These are phyloP conservation scores for Bursaphelenchus mucronatus DNA, from an alignment of 1,140 invertebrate genomes.

Conservation along the genomic window DNA sequence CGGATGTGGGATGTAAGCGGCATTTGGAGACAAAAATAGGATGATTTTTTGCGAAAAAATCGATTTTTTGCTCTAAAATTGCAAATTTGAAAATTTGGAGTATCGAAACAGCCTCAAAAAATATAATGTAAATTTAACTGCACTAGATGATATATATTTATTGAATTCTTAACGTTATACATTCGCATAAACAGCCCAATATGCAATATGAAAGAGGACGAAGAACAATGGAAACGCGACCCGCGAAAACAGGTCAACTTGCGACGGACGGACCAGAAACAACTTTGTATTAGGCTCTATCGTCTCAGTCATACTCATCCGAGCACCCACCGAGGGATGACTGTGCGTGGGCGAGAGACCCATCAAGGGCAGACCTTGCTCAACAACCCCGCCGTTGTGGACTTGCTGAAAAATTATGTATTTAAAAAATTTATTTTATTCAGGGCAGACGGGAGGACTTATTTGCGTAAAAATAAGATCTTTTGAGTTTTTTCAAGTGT, in stretches of 20 bases:
- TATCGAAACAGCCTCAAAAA: too few relatives aligned
- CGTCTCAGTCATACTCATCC: conserved; percentile 22
- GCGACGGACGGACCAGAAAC: conserved; percentile 32
- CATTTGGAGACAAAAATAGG: too few relatives aligned
- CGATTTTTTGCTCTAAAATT: too few relatives aligned
- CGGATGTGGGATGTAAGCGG: too few relatives aligned
- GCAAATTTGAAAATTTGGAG: too few relatives aligned
- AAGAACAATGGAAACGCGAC: conserved; percentile 56
- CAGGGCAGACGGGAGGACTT: background rate
- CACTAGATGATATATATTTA: too few relatives aligned
- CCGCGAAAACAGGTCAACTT: conserved; percentile 57
- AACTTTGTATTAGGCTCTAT: conserved; percentile 5
- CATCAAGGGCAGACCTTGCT: conserved; percentile 41
- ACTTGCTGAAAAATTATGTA: conserved; percentile 11
- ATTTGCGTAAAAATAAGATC: background rate
- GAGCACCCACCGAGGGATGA: background rate
- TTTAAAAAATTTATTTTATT: background rate
- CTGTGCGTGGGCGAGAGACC: conserved; percentile 20
- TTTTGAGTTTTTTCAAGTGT: background rate
- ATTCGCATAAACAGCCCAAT: conserved; percentile 57
- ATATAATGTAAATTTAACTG: too few relatives aligned
- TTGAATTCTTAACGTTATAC: background rate
- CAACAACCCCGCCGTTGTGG: conserved; percentile 35
- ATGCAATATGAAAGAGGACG: conserved; percentile 51
- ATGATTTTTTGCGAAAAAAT: too few relatives aligned